These are phyloP conservation scores for Pseudobourletiella spinata DNA, from an alignment of 1,140 invertebrate species.

Conservation along the genomic window DNA sequence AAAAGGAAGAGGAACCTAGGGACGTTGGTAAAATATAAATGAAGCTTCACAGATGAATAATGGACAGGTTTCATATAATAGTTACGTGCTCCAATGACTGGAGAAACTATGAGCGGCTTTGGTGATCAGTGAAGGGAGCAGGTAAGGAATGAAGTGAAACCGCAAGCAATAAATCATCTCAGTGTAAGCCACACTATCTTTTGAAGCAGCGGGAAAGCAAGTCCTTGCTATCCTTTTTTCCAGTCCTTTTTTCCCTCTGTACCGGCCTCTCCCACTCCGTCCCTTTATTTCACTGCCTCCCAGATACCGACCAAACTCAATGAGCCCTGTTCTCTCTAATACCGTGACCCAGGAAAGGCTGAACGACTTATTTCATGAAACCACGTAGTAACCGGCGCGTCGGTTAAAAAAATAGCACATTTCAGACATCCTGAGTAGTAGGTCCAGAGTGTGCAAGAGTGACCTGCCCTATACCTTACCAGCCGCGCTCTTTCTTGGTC, in stretches of 20 bases:
- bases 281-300: not conserved
- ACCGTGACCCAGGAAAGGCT: too few relatives aligned
- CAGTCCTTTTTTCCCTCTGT: not conserved
- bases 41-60: slow-evolving; percentile 6
- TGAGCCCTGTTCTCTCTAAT: too few relatives aligned
- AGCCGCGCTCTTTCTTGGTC: too few relatives aligned
- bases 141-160: slow-evolving; percentile 12
- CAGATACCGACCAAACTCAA: too few relatives aligned
- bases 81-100: not conserved
- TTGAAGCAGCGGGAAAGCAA: not conserved
- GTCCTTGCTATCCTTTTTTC: not conserved
- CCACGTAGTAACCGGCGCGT: too few relatives aligned
- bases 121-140: slow-evolving; percentile 7
- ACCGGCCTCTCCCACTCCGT: not conserved
- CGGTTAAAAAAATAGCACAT: too few relatives aligned
- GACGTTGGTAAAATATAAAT: slow-evolving; percentile 1
- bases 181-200: slow-evolving; percentile 2
- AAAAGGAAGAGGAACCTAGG: too few relatives aligned
- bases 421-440: too few relatives aligned
- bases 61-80: slow-evolving; percentile 4
- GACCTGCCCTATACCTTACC: too few relatives aligned
- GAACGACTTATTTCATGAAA: too few relatives aligned
- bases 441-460: too few relatives aligned
- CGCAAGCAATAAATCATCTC: slow-evolving; percentile 7
- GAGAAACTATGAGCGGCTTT: slow-evolving; percentile 1